Evolutionary conservation across 2,797 vertebrate species (phyloP).

Genomic region (Rhinatrema bivittatum): DNA sequence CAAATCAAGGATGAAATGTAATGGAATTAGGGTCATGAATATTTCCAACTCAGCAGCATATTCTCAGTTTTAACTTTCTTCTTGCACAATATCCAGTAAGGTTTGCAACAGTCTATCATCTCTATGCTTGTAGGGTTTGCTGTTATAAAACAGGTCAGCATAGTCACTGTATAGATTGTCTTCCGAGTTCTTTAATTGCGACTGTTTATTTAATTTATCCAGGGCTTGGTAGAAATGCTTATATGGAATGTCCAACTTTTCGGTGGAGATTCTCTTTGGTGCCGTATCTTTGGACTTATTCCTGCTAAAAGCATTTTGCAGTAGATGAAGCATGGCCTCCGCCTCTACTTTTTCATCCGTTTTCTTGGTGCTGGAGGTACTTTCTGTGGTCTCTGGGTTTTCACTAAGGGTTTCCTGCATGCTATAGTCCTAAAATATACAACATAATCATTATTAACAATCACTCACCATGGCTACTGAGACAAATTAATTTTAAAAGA

Average conservation of each 20-base stretch:
- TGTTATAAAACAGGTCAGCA: conserved; percentile 80
- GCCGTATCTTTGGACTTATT: conserved; percentile 42
- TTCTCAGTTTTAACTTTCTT: conserved; percentile 50
- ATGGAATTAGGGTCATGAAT: conserved; percentile 10
- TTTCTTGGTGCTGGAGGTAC: conserved; percentile 27
- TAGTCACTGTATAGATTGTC: conserved; percentile 83
- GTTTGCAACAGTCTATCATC: conserved; percentile 89
- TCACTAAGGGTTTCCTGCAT: conserved; percentile 22
- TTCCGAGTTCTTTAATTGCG: conserved; percentile 51
- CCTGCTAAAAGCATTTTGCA: conserved; percentile 79
- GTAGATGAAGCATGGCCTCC: conserved; percentile 71
- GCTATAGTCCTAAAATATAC: conserved; percentile 49
- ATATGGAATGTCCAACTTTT: conserved; percentile 51
- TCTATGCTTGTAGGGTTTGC: conserved; percentile 83
- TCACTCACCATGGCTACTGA: too few species aligned
- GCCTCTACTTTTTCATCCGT: conserved; percentile 37
- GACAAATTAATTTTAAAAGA: too few species aligned
- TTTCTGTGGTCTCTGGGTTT: conserved; percentile 4
- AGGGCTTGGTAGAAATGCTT: conserved; percentile 80
- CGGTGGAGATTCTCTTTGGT: conserved; percentile 32
- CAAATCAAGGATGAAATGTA: neutral
- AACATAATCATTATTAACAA: too few species aligned
- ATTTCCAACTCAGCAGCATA: conserved; percentile 39
- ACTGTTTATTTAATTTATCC: conserved; percentile 75
- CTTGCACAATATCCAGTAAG: conserved; percentile 76